Conservation (phyloP, 2,888 invertebrate genomes). For the Cordilura impudica region DNA sequence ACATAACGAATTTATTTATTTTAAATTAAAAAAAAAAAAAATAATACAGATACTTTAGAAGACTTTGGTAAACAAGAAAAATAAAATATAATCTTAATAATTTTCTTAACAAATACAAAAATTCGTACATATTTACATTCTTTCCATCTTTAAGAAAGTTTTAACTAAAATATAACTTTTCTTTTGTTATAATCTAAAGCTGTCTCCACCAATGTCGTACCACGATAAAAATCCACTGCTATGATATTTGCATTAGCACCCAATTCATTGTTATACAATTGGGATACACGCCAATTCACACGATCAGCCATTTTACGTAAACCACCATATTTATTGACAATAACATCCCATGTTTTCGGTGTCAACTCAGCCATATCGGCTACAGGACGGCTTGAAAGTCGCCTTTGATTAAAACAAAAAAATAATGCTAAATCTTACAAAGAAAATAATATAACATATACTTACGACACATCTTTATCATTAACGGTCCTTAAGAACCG, state of each 20-base stretch:
- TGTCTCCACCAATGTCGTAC: conserved; percentile 80
- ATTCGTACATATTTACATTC: no score
- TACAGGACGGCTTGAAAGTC: conserved; percentile 76
- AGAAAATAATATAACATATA: not conserved
- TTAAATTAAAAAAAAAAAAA: no score
- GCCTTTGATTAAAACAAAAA: conserved; percentile 59
- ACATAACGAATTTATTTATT: no score
- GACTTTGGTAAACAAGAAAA: no score
- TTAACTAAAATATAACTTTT: conserved; percentile 64
- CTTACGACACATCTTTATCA: conserved; percentile 73
- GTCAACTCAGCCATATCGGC: conserved; percentile 86
- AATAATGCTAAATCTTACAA: conserved; percentile 61
- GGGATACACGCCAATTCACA: conserved; percentile 82
- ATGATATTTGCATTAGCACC: conserved; percentile 81
- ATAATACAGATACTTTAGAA: no score
- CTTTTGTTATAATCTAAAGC: conserved; percentile 75
- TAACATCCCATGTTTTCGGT: conserved; percentile 81
- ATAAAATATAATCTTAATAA: no score
- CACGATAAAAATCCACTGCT: conserved; percentile 82
- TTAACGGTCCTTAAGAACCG: conserved; percentile 78
- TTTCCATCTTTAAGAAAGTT: no score
- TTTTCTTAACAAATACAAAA: no score
- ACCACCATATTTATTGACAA: conserved; percentile 80
- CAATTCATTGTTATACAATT: conserved; percentile 80
- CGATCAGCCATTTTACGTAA: conserved; percentile 82